phyloP scores from a whole-genome alignment of 92 coral and sea anemone species.

The Siderastrea siderea region DNA sequence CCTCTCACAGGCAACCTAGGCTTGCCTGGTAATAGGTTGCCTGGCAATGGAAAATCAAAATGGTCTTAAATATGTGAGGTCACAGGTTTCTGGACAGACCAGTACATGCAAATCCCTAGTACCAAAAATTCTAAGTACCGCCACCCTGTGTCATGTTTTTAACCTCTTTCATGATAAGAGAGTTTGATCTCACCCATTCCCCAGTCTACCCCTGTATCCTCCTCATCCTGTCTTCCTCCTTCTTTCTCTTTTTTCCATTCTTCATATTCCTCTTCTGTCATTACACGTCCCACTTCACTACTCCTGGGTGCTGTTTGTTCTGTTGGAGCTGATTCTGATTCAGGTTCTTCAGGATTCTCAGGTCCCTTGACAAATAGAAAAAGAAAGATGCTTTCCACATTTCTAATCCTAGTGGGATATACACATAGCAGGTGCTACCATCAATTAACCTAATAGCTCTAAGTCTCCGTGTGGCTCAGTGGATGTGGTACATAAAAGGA shows the following conservation, averaged over 20 bases:
- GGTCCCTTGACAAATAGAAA: conserved; percentile 77
- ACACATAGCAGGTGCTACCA: no score
- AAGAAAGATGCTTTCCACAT: not conserved
- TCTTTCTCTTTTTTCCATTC: conserved; percentile 86
- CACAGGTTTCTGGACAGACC: no score
- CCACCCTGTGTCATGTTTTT: not conserved
- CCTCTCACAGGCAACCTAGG: no score
- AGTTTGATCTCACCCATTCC: conserved; percentile 84
- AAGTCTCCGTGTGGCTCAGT: no score
- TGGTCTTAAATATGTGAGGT: no score
- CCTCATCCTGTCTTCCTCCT: conserved; percentile 60
- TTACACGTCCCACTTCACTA: conserved; percentile 84
- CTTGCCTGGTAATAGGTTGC: no score
- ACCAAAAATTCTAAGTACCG: not conserved
- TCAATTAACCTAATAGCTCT: no score
- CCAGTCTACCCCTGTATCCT: conserved; percentile 88
- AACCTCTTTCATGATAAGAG: not conserved
- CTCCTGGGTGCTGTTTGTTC: conserved; percentile 45
- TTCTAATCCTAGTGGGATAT: not conserved
- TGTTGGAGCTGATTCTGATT: conserved; percentile 21
- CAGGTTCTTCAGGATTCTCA: conserved; percentile 73
- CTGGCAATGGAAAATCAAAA: no score
- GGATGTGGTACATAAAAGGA: no score
- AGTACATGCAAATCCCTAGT: not conserved
- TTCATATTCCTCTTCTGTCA: conserved; percentile 94